Evolutionary conservation across 2,113 vertebrate genomes (phyloP).

Genomic region (Muscicapa adusta): DNA sequence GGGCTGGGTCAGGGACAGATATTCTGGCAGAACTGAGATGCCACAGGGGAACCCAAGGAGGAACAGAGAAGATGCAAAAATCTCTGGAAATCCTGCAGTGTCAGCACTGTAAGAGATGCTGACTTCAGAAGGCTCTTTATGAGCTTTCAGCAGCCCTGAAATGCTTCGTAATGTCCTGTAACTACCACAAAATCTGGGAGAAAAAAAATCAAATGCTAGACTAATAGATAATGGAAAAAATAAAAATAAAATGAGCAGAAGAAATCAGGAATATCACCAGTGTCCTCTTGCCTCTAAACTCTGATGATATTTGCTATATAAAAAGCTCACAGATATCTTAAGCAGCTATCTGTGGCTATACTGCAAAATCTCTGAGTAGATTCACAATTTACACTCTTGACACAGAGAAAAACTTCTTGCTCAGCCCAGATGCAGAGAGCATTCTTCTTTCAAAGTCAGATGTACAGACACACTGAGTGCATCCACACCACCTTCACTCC

Average conservation of each 20-base stretch:
- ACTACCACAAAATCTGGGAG: background rate
- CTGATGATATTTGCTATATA: background rate
- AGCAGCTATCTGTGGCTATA: background rate
- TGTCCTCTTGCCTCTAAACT: background rate
- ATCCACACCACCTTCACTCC: background rate
- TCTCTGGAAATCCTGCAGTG: background rate
- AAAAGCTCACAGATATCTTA: background rate
- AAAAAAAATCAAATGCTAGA: background rate
- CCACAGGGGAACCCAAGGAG: background rate
- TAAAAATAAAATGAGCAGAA: background rate
- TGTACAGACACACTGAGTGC: background rate
- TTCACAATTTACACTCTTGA: background rate
- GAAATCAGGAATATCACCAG: background rate
- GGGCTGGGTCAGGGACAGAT: background rate
- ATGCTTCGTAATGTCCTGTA: background rate
- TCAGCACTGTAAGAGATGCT: background rate
- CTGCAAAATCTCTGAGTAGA: background rate
- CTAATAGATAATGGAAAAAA: background rate
- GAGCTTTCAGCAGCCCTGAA: background rate
- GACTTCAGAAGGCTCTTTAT: background rate
- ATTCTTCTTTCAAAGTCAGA: background rate
- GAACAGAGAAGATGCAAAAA: background rate
- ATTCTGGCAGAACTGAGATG: background rate
- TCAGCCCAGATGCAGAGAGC: background rate
- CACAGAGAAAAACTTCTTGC: background rate